Conservation (phyloP, 2,113 vertebrate genomes). For the Dasypus novemcinctus region DNA sequence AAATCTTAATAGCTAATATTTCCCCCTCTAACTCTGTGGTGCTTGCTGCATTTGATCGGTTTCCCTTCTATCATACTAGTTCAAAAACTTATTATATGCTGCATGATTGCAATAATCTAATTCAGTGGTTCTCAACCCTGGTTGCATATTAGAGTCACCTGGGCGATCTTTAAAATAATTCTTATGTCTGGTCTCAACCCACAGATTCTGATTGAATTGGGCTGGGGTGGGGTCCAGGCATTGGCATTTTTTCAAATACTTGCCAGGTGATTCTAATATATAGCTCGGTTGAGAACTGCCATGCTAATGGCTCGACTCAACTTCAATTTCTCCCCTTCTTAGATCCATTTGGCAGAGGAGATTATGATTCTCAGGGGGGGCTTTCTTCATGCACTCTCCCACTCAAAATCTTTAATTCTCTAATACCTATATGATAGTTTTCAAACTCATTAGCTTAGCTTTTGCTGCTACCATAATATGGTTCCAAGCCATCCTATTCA, state of each 20-base stretch:
- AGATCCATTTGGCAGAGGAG: conserved; percentile 45
- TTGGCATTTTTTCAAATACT: background rate
- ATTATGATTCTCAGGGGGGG: conserved; percentile 8
- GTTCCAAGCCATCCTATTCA: background rate
- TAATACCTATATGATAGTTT: conserved; percentile 35
- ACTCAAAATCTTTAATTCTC: conserved; percentile 34
- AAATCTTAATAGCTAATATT: background rate
- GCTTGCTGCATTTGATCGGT: conserved; percentile 28
- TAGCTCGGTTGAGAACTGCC: background rate
- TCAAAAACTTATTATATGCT: conserved; percentile 75
- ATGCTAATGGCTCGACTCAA: background rate
- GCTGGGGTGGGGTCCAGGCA: background rate
- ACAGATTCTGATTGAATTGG: conserved; percentile 63
- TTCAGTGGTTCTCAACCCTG: conserved; percentile 60
- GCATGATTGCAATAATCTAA: conserved; percentile 69
- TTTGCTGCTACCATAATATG: background rate
- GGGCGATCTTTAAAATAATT: conserved; percentile 36
- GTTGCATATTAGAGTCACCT: conserved; percentile 64
- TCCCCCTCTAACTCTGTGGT: background rate
- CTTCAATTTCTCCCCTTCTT: background rate
- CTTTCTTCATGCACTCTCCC: background rate
- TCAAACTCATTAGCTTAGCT: conserved; percentile 32
- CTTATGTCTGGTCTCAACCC: conserved; percentile 46
- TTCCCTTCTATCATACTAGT: conserved; percentile 51
- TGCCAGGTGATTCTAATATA: background rate